A percentile compares a stretch with the other conserved stretches of the same genome.
Evolutionary conservation across 1,140 invertebrate genomes (phyloP).

Genomic region (Nephotettix cincticeps): DNA sequence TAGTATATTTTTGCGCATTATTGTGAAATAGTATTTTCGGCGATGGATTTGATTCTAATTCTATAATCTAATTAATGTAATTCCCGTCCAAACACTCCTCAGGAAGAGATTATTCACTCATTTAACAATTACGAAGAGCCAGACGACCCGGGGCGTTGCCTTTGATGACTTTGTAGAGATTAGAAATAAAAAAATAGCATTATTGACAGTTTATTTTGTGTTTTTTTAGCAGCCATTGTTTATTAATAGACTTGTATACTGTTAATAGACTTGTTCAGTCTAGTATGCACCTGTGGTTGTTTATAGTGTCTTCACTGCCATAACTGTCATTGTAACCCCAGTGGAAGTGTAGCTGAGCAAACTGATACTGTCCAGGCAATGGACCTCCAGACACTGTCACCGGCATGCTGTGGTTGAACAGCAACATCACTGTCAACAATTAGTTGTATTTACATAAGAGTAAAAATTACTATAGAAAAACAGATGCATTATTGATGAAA

Average conservation of each 20-base stretch:
- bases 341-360: constrained; percentile 83
- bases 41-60: too few species aligned
- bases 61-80: too few species aligned
- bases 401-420: constrained; percentile 33
- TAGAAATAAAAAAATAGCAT: not conserved
- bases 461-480: too few species aligned
- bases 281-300: constrained; percentile 50
- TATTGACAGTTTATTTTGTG: not conserved
- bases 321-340: constrained; percentile 78
- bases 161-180: not conserved
- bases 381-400: constrained; percentile 59
- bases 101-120: too few species aligned
- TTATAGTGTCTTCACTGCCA: constrained; percentile 88
- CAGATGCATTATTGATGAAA: too few species aligned
- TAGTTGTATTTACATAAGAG: too few species aligned
- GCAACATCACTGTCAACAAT: constrained; percentile 39
- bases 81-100: too few species aligned
- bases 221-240: not conserved
- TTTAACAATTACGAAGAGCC: too few species aligned
- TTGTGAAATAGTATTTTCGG: too few species aligned
- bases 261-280: not conserved
- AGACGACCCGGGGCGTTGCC: too few species aligned
- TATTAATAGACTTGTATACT: not conserved
- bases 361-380: constrained; percentile 67
- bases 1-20: too few species aligned